Conservation (phyloP, 2,888 invertebrate species). For the Acronicta alni region DNA sequence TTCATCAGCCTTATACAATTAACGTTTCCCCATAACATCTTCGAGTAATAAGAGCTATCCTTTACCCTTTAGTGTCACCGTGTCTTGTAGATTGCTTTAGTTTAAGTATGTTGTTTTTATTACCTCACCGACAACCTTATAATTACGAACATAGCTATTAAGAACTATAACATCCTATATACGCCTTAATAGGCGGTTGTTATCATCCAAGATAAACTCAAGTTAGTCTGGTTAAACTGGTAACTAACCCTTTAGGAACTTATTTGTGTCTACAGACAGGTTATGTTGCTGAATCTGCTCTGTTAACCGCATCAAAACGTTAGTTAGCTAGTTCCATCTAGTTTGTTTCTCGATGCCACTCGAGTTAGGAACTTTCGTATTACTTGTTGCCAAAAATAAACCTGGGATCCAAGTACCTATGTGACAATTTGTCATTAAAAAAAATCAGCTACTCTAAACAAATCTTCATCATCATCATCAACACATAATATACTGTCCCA, state of each 20-base stretch:
- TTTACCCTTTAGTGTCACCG: constrained; percentile 67
- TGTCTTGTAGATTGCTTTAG: constrained; percentile 63
- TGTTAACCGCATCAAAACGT: constrained; percentile 56
- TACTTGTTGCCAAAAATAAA: constrained; percentile 47
- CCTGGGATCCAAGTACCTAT: constrained; percentile 23
- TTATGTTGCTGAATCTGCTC: constrained; percentile 50
- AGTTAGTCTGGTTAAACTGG: constrained; percentile 42
- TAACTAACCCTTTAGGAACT: constrained; percentile 52
- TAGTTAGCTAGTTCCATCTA: constrained; percentile 47
- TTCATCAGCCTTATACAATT: constrained; percentile 66
- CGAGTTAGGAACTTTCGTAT: constrained; percentile 28
- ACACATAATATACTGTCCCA: no score
- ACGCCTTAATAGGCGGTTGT: constrained; percentile 36
- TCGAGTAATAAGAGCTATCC: constrained; percentile 67
- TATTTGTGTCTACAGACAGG: constrained; percentile 48
- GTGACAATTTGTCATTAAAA: constrained; percentile 47
- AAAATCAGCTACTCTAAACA: constrained; percentile 51
- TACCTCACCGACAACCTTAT: constrained; percentile 58
- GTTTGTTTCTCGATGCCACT: constrained; percentile 39
- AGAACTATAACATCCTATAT: constrained; percentile 31
- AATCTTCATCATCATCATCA: no score
- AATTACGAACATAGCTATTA: constrained; percentile 42
- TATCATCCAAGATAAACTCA: constrained; percentile 46
- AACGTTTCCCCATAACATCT: constrained; percentile 62
- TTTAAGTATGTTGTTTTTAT: constrained; percentile 69